Base-by-base conservation (phyloP, 2,113 vertebrate species). In the Emydocephalus ijimae region DNA sequence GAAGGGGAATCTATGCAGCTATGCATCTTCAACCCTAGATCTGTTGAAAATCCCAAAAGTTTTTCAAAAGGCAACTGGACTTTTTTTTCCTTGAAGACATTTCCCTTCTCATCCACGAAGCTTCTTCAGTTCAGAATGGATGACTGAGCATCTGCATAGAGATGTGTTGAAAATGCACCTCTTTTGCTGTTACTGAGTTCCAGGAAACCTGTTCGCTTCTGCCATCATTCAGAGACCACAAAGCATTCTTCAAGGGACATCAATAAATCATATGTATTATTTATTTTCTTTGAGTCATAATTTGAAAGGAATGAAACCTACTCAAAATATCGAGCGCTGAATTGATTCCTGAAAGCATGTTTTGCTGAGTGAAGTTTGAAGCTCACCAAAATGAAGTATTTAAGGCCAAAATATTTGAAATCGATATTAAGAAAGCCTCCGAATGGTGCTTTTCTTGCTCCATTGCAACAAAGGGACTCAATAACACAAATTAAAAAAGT, bases 291-390 rank as follows among this genome's bases (percentile, higher is more conserved):
- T 96, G 93, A 95, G 92, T 96, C 94, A 90, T 95, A 21, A 90
- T 96, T 96, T 97, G 94, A 95, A 11, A 92, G 92, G 96, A 97
- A 94, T 97, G 95, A 96, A 91, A 26, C 26, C 50, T 91, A 94
- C 57, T 94, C 5, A 23, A 24, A 2, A 94, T 97, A 95, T 94
- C 87, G 90, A 96, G 90, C 89, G 90, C 43, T 87, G 89, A 93
- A 96, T 95, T 97, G 93, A 96, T 96, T 96, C 96, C 92, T 93
- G 92, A 95, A 95, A 97, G 97, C 95, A 93, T 93, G 95, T 96
- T 97, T 97, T 94, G 81, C 91, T 95, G 95, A 96, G 92, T 95
- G 90, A 94, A 48, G 93, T 97, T 96, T 95, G 93, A 96, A 92
- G 92, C 54, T 96, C 90, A 94, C 93, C 90, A 90, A 96, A 96